Evolutionary conservation across 2,797 vertebrate species (phyloP).

Genomic region (Silurus lanzhouensis): DNA sequence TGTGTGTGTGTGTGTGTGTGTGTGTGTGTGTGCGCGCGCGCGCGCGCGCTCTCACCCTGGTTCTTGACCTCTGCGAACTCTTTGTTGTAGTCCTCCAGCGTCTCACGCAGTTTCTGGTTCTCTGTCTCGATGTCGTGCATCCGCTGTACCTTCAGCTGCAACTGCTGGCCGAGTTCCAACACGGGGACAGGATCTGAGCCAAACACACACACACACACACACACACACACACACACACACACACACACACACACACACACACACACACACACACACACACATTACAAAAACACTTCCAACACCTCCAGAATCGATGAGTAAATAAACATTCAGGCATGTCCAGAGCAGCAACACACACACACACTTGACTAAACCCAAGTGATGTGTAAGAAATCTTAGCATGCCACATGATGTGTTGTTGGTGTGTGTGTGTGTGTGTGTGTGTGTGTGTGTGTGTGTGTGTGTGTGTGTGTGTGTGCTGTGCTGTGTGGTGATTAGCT

Average conservation of each 20-base stretch:
- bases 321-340: neutral
- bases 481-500: neutral
- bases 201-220: constrained; percentile 24
- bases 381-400: neutral
- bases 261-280: neutral
- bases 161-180: constrained; percentile 94
- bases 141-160: constrained; percentile 96
- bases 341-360: neutral
- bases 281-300: too few species aligned
- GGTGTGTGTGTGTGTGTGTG: neutral
- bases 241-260: neutral
- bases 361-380: neutral
- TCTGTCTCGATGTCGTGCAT: constrained; percentile 98
- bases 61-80: constrained; percentile 98
- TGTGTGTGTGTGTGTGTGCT: too few species aligned
- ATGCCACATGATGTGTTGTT: neutral
- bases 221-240: constrained; percentile 5
- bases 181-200: constrained; percentile 89
- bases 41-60: constrained; percentile 82
- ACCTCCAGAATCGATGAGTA: neutral
- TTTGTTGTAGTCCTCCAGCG: constrained; percentile 98
- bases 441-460: too few species aligned
- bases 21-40: constrained; percentile 7
- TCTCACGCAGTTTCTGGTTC: constrained; percentile 98
- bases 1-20: constrained; percentile 8